These are phyloP conservation scores for Enteromius unitaeniatus DNA, from an alignment of 2,797 vertebrate genomes.

Conservation along the genomic window DNA sequence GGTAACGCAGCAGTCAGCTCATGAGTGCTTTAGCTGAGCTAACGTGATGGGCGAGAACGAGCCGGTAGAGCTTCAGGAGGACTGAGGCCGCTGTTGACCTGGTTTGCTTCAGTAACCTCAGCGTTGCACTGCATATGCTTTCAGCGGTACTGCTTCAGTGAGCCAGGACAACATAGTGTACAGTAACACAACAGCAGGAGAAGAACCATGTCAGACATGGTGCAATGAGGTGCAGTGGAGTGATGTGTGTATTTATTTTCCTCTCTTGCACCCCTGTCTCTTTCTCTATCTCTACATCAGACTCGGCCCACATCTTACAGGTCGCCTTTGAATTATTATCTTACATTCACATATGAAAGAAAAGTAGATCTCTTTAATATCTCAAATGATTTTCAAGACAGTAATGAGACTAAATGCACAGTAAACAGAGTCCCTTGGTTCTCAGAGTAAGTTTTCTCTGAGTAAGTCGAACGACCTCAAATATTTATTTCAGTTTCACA, in stretches of 20 bases:
- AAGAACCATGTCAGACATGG: conserved; percentile 52
- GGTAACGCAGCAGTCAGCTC: conserved; percentile 32
- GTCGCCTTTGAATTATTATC: neutral
- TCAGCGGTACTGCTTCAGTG: conserved; percentile 56
- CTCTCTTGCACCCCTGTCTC: conserved; percentile 55
- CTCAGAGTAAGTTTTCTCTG: neutral
- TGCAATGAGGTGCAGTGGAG: conserved; percentile 39
- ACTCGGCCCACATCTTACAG: neutral
- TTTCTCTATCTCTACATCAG: conserved; percentile 47
- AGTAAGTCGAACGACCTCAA: neutral
- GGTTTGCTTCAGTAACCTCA: conserved; percentile 60
- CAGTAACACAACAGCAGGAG: conserved; percentile 54
- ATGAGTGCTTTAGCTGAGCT: conserved; percentile 12
- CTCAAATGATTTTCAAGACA: neutral
- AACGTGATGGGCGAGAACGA: conserved; percentile 33
- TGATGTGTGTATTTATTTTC: conserved; percentile 52
- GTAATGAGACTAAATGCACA: neutral
- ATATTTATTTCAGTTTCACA: neutral
- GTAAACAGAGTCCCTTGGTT: neutral
- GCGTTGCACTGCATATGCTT: conserved; percentile 57
- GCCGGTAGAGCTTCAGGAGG: conserved; percentile 38
- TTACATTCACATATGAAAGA: neutral
- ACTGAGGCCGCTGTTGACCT: conserved; percentile 52
- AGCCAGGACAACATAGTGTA: conserved; percentile 52
- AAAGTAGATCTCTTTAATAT: neutral